Base-by-base conservation (phyloP, 2,888 invertebrate species). In the Acanthopleura granulata region DNA sequence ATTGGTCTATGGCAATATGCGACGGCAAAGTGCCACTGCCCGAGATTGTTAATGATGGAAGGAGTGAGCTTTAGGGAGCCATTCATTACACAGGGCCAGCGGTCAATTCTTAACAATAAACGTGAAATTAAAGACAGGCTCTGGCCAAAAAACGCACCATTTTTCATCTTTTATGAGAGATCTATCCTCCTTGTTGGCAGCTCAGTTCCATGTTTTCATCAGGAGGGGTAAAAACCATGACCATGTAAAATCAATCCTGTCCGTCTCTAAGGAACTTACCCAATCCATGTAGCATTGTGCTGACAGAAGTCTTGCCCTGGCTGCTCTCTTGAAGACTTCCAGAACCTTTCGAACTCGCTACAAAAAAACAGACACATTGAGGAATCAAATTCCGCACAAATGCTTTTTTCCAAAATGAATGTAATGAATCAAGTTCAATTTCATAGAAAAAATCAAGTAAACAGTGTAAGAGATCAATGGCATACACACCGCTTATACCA, bases 321-420 rank as follows among this genome's bases (percentile, higher is more conserved):
- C 66, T 4, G 81, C 81, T 51, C 77, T 77, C 30, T 81, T 79
- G 75, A 81, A 78, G 71, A 82, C 80, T 22, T 76, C 69, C 25
- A 82, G 51, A 14, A 71, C 69, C 61, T 79, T 74, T 72, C 78
- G 72, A 57, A 77, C 72, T 62, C 81, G 79, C 82, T 82, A 80
- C 61, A 80, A 81, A 40, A 66, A 30, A 40, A 40, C 40, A 40
- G 40, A 40, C 40, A 40, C 9, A 40, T 40, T 40, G 40, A 40
- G 40, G 40, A 40, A 40, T 40, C 40, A 40, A 9, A 40, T 9
- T 40, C 40, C 40, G 4, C 40, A 40, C 40, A 40, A 9, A 40
- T 40, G 40, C 40, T 40, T 40, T 40, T 40, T 40, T 40, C 40
- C 9, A 40, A 40, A 40, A 40, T 40, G 40, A 40, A 40, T 40